phyloP scores from a whole-genome alignment of 2,797 vertebrate species.

The Tragopan temminckii region DNA sequence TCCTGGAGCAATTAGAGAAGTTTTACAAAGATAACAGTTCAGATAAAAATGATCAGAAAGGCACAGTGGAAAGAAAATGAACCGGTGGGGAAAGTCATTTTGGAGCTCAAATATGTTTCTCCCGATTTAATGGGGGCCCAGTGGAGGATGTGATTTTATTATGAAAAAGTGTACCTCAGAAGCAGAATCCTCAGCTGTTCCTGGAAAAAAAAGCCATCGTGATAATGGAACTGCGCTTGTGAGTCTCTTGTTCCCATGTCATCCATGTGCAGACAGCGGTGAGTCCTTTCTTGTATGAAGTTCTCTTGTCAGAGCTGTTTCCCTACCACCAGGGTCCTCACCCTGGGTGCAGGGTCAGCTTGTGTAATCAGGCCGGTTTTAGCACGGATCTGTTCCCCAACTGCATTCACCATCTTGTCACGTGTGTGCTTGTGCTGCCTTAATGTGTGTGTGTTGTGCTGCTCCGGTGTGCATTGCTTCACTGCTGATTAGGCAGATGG shows the following conservation, averaged over 20 bases:
- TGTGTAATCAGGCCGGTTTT: not conserved
- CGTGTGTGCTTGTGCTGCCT: not conserved
- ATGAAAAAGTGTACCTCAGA: not conserved
- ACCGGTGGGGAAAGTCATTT: not conserved
- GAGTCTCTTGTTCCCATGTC: not conserved
- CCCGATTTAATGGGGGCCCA: not conserved
- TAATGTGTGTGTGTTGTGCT: not conserved
- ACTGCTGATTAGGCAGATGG: conserved; percentile 25
- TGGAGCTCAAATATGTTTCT: not conserved
- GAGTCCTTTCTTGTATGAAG: not conserved
- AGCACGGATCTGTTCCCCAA: not conserved
- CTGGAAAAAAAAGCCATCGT: not conserved
- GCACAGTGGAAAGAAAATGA: not conserved
- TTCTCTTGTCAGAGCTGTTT: not conserved
- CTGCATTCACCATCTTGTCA: not conserved
- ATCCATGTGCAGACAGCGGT: rapidly evolving
- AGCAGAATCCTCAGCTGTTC: not conserved
- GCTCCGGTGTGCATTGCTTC: not conserved
- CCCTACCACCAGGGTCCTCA: not conserved
- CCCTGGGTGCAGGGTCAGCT: rapidly evolving
- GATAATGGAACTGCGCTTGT: not conserved
- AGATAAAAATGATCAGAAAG: not conserved
- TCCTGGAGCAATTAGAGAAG: conserved; percentile 51
- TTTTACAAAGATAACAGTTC: conserved; percentile 25
- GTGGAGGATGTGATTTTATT: not conserved